A percentile compares a stretch with the other conserved stretches of the same genome.
phyloP scores from a whole-genome alignment of 2,797 vertebrate genomes.

The Vespertilio murinus region DNA sequence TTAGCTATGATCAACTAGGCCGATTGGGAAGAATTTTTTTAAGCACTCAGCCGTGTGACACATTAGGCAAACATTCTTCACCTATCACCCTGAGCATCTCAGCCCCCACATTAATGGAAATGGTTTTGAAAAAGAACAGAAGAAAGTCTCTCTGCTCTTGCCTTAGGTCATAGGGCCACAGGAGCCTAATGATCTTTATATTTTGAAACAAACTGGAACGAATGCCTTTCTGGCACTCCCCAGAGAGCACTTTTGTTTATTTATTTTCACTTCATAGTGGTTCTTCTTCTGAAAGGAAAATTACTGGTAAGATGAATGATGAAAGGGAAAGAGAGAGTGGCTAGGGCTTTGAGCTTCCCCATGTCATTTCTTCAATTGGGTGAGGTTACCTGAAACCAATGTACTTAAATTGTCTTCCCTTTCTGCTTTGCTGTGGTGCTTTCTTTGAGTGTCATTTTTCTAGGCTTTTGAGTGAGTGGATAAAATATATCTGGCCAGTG shows the following conservation, averaged over 20 bases:
- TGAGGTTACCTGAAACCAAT: not conserved
- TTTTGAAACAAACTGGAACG: slow-evolving; percentile 32
- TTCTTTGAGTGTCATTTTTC: not conserved
- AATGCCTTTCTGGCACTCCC: not conserved
- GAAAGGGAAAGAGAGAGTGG: not conserved
- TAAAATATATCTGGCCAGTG: not conserved
- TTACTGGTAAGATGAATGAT: not conserved
- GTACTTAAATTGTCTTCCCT: not conserved
- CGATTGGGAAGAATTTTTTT: slow-evolving; percentile 21
- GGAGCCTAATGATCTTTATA: not conserved
- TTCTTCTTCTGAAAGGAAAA: not conserved
- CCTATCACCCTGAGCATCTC: not conserved
- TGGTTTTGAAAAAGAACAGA: slow-evolving; percentile 12
- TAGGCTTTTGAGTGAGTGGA: not conserved
- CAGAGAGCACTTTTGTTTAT: not conserved
- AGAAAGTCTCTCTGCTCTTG: not conserved
- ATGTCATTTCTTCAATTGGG: not conserved
- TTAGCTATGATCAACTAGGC: not conserved
- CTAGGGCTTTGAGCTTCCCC: not conserved
- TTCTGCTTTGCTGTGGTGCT: not conserved
- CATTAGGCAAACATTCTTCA: not conserved
- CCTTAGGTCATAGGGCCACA: not conserved
- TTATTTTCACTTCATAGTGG: not conserved
- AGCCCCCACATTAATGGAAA: not conserved
- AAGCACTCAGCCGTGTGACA: not conserved